Percentiles rank a stretch among this genome's conserved stretches.
phyloP scores from a whole-genome alignment of 2,113 vertebrate genomes.

The Crotalus tigris region DNA sequence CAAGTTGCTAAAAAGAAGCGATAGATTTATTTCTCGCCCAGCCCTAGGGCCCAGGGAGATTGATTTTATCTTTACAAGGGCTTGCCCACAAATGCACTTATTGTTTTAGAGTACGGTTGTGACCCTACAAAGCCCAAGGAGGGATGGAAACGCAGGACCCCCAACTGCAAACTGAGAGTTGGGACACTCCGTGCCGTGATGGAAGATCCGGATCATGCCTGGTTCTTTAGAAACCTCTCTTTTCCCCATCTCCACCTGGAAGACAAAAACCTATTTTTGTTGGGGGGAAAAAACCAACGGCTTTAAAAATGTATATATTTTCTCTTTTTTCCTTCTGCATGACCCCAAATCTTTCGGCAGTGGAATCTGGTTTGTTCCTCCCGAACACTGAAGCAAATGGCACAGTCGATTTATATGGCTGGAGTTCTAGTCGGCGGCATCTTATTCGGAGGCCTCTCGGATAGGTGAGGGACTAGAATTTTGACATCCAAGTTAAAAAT shows the following conservation, averaged over 20 bases:
- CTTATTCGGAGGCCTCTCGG: slow-evolving; percentile 58
- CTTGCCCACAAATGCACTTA: not conserved
- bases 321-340: not conserved
- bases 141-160: not conserved
- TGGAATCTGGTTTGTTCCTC: slow-evolving; percentile 73
- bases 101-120: not conserved
- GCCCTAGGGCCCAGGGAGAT: not conserved
- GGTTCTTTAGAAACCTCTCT: no score
- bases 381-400: slow-evolving; percentile 49
- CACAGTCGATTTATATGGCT: slow-evolving; percentile 70
- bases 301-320: not conserved
- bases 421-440: slow-evolving; percentile 63
- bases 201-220: not conserved
- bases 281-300: no score
- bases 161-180: not conserved
- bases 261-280: not conserved
- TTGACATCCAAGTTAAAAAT: not conserved
- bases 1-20: not conserved
- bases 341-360: slow-evolving; percentile 14
- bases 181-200: not conserved
- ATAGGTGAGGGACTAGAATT: slow-evolving; percentile 54
- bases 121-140: not conserved
- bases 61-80: not conserved
- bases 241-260: not conserved
- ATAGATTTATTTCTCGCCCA: not conserved